Conservation (phyloP, 2,888 invertebrate species). For the Linnaemya vulpina region DNA sequence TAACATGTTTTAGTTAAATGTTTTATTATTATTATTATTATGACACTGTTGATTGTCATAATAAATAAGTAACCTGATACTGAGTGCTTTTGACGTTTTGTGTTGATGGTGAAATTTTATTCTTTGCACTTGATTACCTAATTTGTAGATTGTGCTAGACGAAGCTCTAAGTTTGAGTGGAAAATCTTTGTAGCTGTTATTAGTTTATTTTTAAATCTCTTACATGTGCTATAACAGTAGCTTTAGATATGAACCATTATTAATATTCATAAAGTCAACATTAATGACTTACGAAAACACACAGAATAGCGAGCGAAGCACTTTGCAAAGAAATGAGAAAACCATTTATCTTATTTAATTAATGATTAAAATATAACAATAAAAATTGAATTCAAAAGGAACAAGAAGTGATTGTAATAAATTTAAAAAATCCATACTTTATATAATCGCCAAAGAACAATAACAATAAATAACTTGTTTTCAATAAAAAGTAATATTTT, state of each 20-base stretch:
- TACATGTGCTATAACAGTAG: conserved; percentile 12
- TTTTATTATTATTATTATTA: too few species aligned
- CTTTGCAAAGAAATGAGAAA: conserved; percentile 14
- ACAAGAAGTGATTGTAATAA: background rate
- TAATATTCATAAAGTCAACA: conserved; percentile 39
- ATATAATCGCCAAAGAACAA: background rate
- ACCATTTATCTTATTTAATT: conserved; percentile 39
- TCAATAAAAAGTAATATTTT: background rate
- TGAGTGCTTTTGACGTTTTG: too few species aligned
- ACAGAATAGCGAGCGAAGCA: conserved; percentile 14
- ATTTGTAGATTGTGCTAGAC: too few species aligned
- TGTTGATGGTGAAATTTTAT: too few species aligned
- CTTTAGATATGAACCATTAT: conserved; percentile 15
- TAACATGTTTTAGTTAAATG: too few species aligned
- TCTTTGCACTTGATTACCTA: too few species aligned
- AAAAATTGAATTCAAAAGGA: background rate
- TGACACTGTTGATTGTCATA: too few species aligned
- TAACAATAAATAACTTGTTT: conserved; percentile 1
- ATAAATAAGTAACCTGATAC: too few species aligned
- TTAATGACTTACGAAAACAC: conserved; percentile 25
- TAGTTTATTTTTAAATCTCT: conserved; percentile 6
- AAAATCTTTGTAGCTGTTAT: background rate
- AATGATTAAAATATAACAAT: conserved; percentile 28
- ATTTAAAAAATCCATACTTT: background rate
- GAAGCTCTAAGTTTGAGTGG: too few species aligned